Evolutionary conservation across 2,888 invertebrate genomes (phyloP).

Genomic region (Cryptus viduatorius): DNA sequence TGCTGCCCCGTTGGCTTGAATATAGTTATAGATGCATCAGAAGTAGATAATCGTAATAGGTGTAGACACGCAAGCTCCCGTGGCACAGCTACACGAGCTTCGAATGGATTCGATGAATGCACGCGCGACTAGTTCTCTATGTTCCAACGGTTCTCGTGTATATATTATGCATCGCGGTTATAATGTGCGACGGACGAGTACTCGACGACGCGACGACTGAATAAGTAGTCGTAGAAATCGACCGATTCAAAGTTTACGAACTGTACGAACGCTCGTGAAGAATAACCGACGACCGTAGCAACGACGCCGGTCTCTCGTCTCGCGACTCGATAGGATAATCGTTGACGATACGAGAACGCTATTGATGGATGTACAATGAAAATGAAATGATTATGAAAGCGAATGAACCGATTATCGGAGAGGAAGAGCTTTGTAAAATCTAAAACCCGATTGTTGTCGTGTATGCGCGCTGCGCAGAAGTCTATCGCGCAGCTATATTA

Average conservation of each 20-base stretch:
- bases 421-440: neutral
- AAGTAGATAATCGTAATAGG: conserved; percentile 8
- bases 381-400: neutral
- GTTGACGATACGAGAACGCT: neutral
- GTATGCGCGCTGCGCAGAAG: conserved; percentile 6
- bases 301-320: neutral
- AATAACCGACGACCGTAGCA: neutral
- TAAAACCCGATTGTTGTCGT: conserved; percentile 28
- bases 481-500: conserved; percentile 58
- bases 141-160: conserved; percentile 11
- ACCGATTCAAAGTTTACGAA: conserved; percentile 8
- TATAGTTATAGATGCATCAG: neutral
- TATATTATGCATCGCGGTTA: conserved; percentile 38
- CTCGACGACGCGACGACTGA: neutral
- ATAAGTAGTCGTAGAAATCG: conserved; percentile 18
- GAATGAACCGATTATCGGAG: neutral
- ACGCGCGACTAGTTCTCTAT: conserved; percentile 24
- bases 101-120: conserved; percentile 47
- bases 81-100: conserved; percentile 4
- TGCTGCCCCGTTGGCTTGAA: neutral
- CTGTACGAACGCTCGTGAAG: neutral
- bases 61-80: conserved; percentile 23
- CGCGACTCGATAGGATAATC: neutral
- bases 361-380: neutral
- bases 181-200: conserved; percentile 23